phyloP scores from a whole-genome alignment of 2,113 vertebrate species.

The Emydura subglobosa region DNA sequence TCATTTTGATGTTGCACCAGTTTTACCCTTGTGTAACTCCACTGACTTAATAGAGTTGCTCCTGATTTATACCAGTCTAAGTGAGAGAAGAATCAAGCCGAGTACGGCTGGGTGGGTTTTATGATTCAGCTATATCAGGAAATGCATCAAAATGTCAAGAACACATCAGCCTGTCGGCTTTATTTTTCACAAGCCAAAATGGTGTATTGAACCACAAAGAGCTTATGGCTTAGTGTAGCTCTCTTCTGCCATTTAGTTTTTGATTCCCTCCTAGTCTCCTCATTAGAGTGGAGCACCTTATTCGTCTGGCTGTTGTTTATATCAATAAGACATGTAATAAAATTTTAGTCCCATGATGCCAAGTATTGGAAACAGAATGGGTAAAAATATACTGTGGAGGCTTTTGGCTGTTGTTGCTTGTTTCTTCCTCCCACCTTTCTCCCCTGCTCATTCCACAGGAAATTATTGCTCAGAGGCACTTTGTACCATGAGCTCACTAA shows the following conservation, averaged over 20 bases:
- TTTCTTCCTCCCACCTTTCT: rapidly evolving
- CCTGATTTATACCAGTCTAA: slow-evolving; percentile 40
- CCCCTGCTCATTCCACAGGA: background rate
- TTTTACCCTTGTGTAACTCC: background rate
- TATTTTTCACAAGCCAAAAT: slow-evolving; percentile 8
- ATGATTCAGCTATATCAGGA: slow-evolving; percentile 27
- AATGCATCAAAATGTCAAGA: slow-evolving; percentile 8
- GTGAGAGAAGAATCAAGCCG: background rate
- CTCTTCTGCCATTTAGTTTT: background rate
- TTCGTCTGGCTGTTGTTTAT: background rate
- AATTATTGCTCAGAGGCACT: background rate
- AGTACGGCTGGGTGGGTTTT: slow-evolving; percentile 9
- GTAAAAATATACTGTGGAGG: background rate
- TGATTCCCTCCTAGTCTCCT: background rate
- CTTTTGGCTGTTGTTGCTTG: rapidly evolving
- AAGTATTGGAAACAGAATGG: rapidly evolving
- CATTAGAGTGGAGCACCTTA: rapidly evolving
- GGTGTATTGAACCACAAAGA: background rate
- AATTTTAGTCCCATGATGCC: rapidly evolving
- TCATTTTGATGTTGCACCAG: background rate
- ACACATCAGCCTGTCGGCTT: slow-evolving; percentile 18
- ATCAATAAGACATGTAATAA: background rate
- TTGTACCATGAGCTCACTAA: background rate
- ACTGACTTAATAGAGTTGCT: background rate
- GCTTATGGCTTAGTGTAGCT: background rate